phyloP scores from a whole-genome alignment of 2,113 vertebrate genomes.

The Phainopepla nitens region DNA sequence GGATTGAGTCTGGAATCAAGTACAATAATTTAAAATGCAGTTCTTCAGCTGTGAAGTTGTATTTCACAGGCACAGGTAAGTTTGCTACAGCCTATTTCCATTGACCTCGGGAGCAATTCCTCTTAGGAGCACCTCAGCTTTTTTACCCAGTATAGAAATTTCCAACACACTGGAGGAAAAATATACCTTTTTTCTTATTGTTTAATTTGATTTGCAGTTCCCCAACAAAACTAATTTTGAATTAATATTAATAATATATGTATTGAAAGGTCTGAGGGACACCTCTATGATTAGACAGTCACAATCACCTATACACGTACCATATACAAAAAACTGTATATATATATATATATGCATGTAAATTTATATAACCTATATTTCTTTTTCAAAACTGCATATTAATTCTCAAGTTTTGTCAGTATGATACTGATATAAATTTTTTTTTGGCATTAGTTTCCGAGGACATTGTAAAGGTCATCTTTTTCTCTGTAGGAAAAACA shows the following conservation, averaged over 20 bases:
- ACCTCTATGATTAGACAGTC: not conserved
- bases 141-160: not conserved
- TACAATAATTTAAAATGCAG: not conserved
- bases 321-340: not conserved
- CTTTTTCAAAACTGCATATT: not conserved
- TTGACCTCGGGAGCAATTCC: not conserved
- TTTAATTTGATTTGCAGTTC: not conserved
- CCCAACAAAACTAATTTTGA: not conserved
- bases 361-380: not conserved
- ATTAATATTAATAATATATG: not conserved
- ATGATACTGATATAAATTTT: not conserved
- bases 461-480: not conserved
- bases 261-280: not conserved
- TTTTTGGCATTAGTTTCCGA: not conserved
- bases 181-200: not conserved
- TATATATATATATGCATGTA: not conserved
- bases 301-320: not conserved
- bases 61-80: not conserved
- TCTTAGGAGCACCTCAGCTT: not conserved
- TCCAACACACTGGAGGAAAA: not conserved
- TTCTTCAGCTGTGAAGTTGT: not conserved
- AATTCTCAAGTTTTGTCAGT: not conserved
- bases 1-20: slow-evolving; percentile 1
- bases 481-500: not conserved
- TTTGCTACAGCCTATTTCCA: not conserved